Percentiles rank a stretch among this genome's conserved stretches.
Conservation (phyloP, 2,888 invertebrate species). For the Euzophera pinguis region DNA sequence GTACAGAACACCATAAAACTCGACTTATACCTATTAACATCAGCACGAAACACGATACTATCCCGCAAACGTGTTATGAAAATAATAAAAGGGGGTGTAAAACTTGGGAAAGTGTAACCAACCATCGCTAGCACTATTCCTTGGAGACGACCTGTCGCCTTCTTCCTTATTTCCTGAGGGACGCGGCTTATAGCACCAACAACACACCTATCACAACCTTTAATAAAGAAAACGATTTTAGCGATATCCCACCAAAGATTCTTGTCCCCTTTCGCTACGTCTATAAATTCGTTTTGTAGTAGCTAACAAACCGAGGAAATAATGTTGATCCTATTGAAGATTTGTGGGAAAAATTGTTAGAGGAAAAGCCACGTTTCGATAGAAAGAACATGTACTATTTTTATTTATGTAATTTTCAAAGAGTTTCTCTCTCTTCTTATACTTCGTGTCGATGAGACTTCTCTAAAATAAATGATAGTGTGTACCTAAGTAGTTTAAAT, state of each 20-base stretch:
- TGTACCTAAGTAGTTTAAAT: no score
- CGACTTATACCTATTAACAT: slow-evolving; percentile 14
- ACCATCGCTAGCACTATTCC: slow-evolving; percentile 20
- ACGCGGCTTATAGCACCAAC: slow-evolving; percentile 46
- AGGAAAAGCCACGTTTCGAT: slow-evolving; percentile 7
- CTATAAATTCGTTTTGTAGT: slow-evolving; percentile 52
- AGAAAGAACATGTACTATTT: background rate
- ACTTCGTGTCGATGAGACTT: no score
- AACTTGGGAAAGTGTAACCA: slow-evolving; percentile 23
- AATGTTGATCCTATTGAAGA: slow-evolving; percentile 33
- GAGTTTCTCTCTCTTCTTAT: background rate
- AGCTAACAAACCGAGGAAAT: slow-evolving; percentile 43
- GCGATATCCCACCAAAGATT: slow-evolving; percentile 44
- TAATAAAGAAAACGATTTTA: slow-evolving; percentile 56
- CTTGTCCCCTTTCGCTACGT: slow-evolving; percentile 47
- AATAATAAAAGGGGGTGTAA: slow-evolving; percentile 51
- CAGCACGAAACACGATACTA: slow-evolving; percentile 30
- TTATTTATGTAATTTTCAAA: background rate
- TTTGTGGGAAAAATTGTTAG: slow-evolving; percentile 10
- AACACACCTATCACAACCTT: slow-evolving; percentile 55
- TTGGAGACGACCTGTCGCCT: slow-evolving; percentile 26
- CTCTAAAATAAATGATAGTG: no score
- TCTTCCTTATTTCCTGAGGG: slow-evolving; percentile 66
- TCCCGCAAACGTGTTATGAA: slow-evolving; percentile 45
- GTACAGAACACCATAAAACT: slow-evolving; percentile 11